These are phyloP conservation scores for Sthenelais limicola DNA, from an alignment of 2,888 invertebrate species.

Conservation along the genomic window DNA sequence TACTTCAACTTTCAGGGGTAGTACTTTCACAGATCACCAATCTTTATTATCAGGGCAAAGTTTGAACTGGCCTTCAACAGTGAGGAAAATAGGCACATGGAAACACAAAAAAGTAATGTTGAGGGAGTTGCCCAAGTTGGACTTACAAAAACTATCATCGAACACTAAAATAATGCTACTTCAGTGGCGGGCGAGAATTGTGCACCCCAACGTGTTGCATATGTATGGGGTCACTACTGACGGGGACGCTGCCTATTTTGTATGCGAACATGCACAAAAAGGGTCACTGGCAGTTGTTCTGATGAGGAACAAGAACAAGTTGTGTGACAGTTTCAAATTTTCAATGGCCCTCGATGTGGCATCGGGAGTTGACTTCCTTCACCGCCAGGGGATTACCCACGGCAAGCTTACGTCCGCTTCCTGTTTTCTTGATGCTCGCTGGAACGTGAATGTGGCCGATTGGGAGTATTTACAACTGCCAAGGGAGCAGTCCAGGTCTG, in stretches of 20 bases:
- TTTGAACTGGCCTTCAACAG: constrained; percentile 1
- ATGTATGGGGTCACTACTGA: constrained; percentile 62
- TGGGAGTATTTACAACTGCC: constrained; percentile 59
- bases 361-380: constrained; percentile 63
- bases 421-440: constrained; percentile 64
- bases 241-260: constrained; percentile 54
- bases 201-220: constrained; percentile 53
- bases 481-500: constrained; percentile 26
- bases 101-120: constrained; percentile 17
- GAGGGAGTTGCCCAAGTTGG: neutral
- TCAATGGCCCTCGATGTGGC: constrained; percentile 58
- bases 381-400: constrained; percentile 63
- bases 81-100: constrained; percentile 35
- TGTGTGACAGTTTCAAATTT: constrained; percentile 61
- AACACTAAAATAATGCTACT: constrained; percentile 34
- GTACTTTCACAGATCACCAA: no score
- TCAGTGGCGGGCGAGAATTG: constrained; percentile 43
- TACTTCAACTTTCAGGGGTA: no score
- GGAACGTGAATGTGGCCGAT: constrained; percentile 65
- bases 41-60: no score
- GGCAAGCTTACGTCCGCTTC: constrained; percentile 59
- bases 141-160: neutral
- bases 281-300: constrained; percentile 61
- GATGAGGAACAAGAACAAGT: constrained; percentile 55
- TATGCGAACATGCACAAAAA: constrained; percentile 59